Evolutionary conservation across 2,113 vertebrate genomes (phyloP), one percentile per base, ranked within the genome.

Genomic region (Epinephelus lanceolatus): DNA sequence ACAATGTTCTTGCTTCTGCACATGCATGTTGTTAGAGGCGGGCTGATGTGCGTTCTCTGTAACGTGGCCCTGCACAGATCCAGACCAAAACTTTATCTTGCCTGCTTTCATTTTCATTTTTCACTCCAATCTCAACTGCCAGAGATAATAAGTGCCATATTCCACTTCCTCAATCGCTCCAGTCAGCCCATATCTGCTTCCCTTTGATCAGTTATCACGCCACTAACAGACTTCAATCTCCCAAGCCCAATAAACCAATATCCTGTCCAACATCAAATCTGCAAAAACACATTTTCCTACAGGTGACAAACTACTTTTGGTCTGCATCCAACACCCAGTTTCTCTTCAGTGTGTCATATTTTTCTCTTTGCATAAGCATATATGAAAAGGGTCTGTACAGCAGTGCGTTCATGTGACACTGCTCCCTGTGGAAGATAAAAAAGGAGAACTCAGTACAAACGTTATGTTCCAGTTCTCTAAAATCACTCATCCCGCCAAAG

Each of bases 401-500:
- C 15, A 17, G 5, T n/a, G 4, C 4, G 1, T 40, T 7, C 19
- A 67, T 70, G 72, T 73, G 27, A 73, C 5, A 1, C 52, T 47
- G 27, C 57, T 71, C 23, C 21, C 52, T 49, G 53, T 62, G 52
- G 37, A n/a, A 40, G 17, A 19, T 19, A 51, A 40, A 49, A 72
- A 65, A 76, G 66, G 23, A 71, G 72, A 85, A 82, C 30, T 76
- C 17, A 0, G 3, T 5, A 4, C n/a, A 42, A 25, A 60, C 12
- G 17, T 80, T 45, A 40, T 61, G 63, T 85, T 84, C 53, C 74
- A 84, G n/a, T 84, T 88, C 78, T 66, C 21, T 81, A 76, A 78
- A 78, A 74, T 47, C n/a, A 19, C 47, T 59, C 40, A 0, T 37
- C 33, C 51, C 25, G 1, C 14, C 21, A 19, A 33, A 33, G 55